Evolutionary conservation across 1,140 invertebrate genomes (phyloP).

Genomic region (Holotrichia oblita): DNA sequence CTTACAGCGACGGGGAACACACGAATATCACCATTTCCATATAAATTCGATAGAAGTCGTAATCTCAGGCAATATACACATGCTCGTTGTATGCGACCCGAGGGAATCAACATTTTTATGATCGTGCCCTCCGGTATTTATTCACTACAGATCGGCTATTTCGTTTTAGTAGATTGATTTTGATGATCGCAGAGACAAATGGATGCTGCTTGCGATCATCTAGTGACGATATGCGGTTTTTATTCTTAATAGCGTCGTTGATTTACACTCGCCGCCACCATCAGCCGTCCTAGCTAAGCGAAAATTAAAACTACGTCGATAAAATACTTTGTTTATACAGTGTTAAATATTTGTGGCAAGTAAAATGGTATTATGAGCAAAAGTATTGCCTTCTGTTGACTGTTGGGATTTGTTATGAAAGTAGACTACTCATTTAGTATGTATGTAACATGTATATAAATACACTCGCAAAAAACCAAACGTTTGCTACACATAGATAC

Average conservation of each 20-base stretch:
- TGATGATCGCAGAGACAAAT: constrained; percentile 33
- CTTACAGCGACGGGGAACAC: not conserved
- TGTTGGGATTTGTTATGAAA: too few relatives aligned
- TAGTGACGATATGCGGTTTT: not conserved
- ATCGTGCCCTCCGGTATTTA: constrained; percentile 15
- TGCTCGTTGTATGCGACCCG: constrained; percentile 10
- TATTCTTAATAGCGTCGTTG: not conserved
- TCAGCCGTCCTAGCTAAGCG: not conserved
- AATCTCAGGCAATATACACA: constrained; percentile 37
- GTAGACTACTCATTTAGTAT: too few relatives aligned
- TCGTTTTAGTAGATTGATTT: constrained; percentile 41
- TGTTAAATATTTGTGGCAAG: too few relatives aligned
- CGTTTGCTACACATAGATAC: too few relatives aligned
- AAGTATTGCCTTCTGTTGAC: too few relatives aligned
- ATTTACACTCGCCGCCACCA: not conserved
- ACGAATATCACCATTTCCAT: constrained; percentile 9
- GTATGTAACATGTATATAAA: too few relatives aligned
- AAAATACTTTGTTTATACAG: constrained; percentile 21
- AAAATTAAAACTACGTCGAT: constrained; percentile 18
- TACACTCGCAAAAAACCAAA: too few relatives aligned
- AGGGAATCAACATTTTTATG: constrained; percentile 39
- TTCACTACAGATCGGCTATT: constrained; percentile 39
- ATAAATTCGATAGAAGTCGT: constrained; percentile 37
- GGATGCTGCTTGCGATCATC: not conserved
- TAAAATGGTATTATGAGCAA: too few relatives aligned